These are phyloP conservation scores for Orgyia antiqua DNA, from an alignment of 2,888 invertebrate species.

Conservation along the genomic window DNA sequence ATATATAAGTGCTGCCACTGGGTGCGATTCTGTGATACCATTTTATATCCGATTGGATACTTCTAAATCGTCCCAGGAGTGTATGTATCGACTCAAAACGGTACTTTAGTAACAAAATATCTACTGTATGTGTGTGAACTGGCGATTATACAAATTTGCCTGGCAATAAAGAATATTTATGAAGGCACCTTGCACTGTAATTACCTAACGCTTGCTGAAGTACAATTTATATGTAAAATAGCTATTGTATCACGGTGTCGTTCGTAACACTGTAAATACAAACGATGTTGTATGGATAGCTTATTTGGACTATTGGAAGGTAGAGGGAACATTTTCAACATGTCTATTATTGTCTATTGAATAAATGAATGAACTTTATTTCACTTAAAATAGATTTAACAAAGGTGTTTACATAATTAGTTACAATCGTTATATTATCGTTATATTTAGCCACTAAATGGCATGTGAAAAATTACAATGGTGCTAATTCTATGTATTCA, in stretches of 20 bases:
- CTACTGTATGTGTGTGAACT: slow-evolving; percentile 25
- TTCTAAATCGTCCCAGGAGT: slow-evolving; percentile 14
- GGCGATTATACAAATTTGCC: slow-evolving; percentile 49
- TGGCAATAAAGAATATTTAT: slow-evolving; percentile 62
- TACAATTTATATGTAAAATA: slow-evolving; percentile 61
- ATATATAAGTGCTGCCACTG: no score
- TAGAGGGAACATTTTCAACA: no score
- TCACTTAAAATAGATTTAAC: no score
- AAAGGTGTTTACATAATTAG: no score
- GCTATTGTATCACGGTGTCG: slow-evolving; percentile 23
- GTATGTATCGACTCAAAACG: slow-evolving; percentile 18
- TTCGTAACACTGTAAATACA: slow-evolving; percentile 16
- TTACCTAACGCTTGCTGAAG: slow-evolving; percentile 43
- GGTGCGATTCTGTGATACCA: no score
- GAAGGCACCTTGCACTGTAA: slow-evolving; percentile 50
- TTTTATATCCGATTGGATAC: slow-evolving; percentile 14
- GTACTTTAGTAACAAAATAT: slow-evolving; percentile 14
- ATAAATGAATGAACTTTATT: no score
- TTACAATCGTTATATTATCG: no score
- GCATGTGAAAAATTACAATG: no score
- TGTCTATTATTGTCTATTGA: no score
- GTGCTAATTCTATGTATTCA: no score
- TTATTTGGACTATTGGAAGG: slow-evolving; percentile 2
- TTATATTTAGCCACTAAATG: no score
- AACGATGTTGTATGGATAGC: slow-evolving; percentile 12